phyloP scores from a whole-genome alignment of 2,888 invertebrate species.

The Drosophila fungiperda region DNA sequence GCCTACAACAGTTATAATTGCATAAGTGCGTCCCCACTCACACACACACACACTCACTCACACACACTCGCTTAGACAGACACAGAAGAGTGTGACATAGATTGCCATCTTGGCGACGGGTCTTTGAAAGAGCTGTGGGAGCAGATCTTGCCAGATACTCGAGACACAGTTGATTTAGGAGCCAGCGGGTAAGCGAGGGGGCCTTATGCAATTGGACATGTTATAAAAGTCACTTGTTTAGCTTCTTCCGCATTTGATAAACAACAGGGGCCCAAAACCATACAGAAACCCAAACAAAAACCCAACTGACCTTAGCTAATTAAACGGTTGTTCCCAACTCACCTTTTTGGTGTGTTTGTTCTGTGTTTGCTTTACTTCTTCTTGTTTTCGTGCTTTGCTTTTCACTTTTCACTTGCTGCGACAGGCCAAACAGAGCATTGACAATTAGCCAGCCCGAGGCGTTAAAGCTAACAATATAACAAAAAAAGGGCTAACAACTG shows the following conservation, averaged over 20 bases:
- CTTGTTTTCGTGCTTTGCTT: conserved; percentile 16
- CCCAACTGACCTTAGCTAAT: conserved; percentile 63
- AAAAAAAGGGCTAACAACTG: background rate
- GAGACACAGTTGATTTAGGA: conserved; percentile 25
- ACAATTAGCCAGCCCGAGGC: conserved; percentile 43
- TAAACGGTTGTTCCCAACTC: conserved; percentile 36
- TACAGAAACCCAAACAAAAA: conserved; percentile 3
- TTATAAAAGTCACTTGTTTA: conserved; percentile 26
- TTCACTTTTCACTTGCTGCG: conserved; percentile 41
- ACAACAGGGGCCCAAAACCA: background rate
- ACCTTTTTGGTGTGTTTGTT: conserved; percentile 16
- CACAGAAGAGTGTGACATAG: conserved; percentile 46
- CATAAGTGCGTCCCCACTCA: conserved; percentile 65
- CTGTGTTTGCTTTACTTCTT: conserved; percentile 7
- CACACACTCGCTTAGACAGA: background rate
- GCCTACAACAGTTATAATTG: conserved; percentile 75
- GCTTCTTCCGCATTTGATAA: conserved; percentile 31
- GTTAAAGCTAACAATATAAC: conserved; percentile 23
- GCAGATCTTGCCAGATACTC: conserved; percentile 45
- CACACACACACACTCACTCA: conserved; percentile 7
- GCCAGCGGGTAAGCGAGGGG: background rate
- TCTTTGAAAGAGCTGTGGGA: conserved; percentile 52
- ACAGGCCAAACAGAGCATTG: conserved; percentile 59
- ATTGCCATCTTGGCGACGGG: conserved; percentile 43
- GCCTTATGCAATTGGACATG: conserved; percentile 46